Percentiles rank a stretch among this genome's conserved stretches.
Evolutionary conservation across 2,888 invertebrate species (phyloP).

Genomic region (Meloe dianella): DNA sequence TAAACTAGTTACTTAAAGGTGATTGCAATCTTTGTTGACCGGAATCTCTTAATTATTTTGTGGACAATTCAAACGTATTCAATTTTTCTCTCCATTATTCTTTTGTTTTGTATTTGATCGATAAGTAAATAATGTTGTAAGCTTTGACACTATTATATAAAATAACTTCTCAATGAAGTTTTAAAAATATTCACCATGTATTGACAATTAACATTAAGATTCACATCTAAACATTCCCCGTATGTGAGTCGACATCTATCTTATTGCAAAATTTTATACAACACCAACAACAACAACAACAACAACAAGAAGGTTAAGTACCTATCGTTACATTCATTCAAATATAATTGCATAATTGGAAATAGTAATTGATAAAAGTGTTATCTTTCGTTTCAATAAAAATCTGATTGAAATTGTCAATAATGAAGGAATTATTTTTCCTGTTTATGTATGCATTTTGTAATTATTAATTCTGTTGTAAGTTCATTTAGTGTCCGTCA

Average conservation of each 20-base stretch:
- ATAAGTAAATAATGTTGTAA: constrained; percentile 28
- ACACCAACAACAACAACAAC: constrained; percentile 1
- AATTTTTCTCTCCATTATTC: background rate
- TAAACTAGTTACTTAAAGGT: constrained; percentile 5
- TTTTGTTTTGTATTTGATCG: background rate
- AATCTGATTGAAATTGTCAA: background rate
- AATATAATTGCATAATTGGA: constrained; percentile 37
- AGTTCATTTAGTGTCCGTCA: constrained; percentile 43
- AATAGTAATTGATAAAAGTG: constrained; percentile 38
- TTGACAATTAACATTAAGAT: constrained; percentile 48
- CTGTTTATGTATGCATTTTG: background rate
- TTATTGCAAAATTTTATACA: constrained; percentile 30
- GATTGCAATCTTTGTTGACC: constrained; percentile 6
- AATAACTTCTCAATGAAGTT: constrained; percentile 47
- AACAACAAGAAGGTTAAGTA: constrained; percentile 33
- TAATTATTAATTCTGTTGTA: constrained; percentile 37
- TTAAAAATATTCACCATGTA: constrained; percentile 42
- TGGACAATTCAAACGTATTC: background rate
- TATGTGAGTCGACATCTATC: constrained; percentile 32
- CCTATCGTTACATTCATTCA: constrained; percentile 27
- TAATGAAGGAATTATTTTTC: constrained; percentile 1
- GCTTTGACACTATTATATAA: constrained; percentile 44
- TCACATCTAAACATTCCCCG: constrained; percentile 40
- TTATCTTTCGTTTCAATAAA: background rate
- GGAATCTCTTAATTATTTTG: constrained; percentile 1